A percentile compares a stretch with the other conserved stretches of the same genome.
Evolutionary conservation across 2,797 vertebrate species (phyloP).

Genomic region (Rachycentron canadum): DNA sequence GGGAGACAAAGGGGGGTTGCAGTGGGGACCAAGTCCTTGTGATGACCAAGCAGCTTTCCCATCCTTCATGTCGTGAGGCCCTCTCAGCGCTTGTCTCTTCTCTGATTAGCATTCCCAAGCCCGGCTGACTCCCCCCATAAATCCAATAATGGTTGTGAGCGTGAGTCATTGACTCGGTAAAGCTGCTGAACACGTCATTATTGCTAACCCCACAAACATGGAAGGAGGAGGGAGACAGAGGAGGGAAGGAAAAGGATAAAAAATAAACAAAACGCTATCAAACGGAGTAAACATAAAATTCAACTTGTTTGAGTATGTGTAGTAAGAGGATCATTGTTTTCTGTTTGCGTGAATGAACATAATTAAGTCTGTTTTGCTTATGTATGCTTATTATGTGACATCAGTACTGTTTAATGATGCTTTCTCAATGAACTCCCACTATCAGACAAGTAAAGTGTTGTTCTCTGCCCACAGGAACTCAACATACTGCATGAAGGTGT

Average conservation of each 20-base stretch:
- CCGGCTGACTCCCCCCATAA: slow-evolving; percentile 59
- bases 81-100: slow-evolving; percentile 58
- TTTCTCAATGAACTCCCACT: not conserved
- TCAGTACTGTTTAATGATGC: not conserved
- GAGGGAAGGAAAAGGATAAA: slow-evolving; percentile 23
- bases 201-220: slow-evolving; percentile 59
- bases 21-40: slow-evolving; percentile 42
- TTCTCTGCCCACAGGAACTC: slow-evolving; percentile 91
- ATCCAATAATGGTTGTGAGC: slow-evolving; percentile 66
- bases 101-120: slow-evolving; percentile 72
- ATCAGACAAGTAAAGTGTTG: not conserved
- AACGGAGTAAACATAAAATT: slow-evolving; percentile 4
- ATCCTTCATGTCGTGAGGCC: slow-evolving; percentile 43
- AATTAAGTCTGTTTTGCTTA: not conserved
- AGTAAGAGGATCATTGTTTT: not conserved
- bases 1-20: slow-evolving; percentile 29
- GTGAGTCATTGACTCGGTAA: slow-evolving; percentile 76
- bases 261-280: slow-evolving; percentile 37
- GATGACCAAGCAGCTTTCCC: slow-evolving; percentile 75
- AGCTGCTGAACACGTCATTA: slow-evolving; percentile 77
- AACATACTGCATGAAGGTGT: slow-evolving; percentile 99
- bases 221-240: slow-evolving; percentile 4
- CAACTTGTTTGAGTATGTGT: not conserved
- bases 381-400: slow-evolving; percentile 5
- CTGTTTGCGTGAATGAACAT: not conserved